These are phyloP conservation scores for Griposia aprilina DNA, from an alignment of 2,888 invertebrate species.

Conservation along the genomic window DNA sequence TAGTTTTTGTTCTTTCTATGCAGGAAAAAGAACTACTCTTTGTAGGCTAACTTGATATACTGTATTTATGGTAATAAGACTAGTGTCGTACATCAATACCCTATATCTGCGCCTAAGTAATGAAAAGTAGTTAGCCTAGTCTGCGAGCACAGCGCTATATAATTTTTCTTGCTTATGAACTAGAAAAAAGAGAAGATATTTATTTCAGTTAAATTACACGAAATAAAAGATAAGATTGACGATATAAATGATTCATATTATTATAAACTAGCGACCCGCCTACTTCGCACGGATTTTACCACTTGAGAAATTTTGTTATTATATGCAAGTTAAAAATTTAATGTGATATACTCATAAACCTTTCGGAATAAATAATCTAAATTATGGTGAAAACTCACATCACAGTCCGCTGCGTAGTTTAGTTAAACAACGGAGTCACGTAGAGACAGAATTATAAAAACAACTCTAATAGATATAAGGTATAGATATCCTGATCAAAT, in stretches of 20 bases:
- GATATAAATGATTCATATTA: background rate
- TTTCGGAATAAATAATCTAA: too few relatives aligned
- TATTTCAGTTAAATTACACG: background rate
- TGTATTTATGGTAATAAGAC: slow-evolving; percentile 34
- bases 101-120: slow-evolving; percentile 38
- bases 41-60: slow-evolving; percentile 9
- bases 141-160: slow-evolving; percentile 8
- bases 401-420: too few relatives aligned
- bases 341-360: too few relatives aligned
- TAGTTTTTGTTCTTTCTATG: background rate
- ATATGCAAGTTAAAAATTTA: background rate
- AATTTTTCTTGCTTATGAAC: slow-evolving; percentile 13
- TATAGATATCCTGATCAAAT: background rate
- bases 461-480: too few relatives aligned
- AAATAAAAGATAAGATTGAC: background rate
- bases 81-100: slow-evolving; percentile 20
- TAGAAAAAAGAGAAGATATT: slow-evolving; percentile 6
- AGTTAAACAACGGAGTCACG: too few relatives aligned
- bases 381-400: too few relatives aligned
- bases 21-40: background rate
- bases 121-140: slow-evolving; percentile 34
- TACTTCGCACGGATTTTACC: too few relatives aligned
- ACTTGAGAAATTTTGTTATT: too few relatives aligned
- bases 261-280: background rate
- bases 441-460: too few relatives aligned